Base-by-base conservation (phyloP, 2,113 vertebrate species). In the Sorex araneus region DNA sequence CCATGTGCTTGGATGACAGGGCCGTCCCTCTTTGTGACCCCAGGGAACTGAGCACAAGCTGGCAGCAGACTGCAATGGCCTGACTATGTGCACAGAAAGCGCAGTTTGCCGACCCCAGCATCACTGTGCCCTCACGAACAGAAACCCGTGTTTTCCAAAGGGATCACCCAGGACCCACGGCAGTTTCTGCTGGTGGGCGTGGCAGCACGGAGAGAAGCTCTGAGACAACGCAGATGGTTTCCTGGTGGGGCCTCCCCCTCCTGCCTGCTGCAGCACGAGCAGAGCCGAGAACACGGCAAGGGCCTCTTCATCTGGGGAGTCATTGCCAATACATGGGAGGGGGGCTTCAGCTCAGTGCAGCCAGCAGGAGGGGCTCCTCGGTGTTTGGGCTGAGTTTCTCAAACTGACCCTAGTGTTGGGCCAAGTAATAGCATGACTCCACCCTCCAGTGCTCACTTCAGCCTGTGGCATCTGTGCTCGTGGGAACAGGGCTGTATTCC, bases 271-370 rank as follows among this genome's bases (percentile, higher is more conserved):
- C 47, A 47, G 45, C 47, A 50, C 60, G 9, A 63, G n/a, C n/a
- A n/a, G n/a, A 15, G 60, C 60, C 10, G 25, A 23, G 60, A 25
- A 8, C 18, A 19, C 60, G 10, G 47, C 47, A 13, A 50, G 47
- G 47, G 47, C 47, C 47, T 50, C 47, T 40, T 40, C 40, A n/a
- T 47, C 45, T 40, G 32, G 47, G 50, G 8, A 27, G n/a, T 54
- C 3, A 2, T 74, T 50, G 28, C 25, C 50, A 13, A 9, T 50
- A 6, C 21, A 1, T 2, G 0, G 0, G 10, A 8, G n/a, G 45
- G 15, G 57, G 74, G 4, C 81, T 6, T 2, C 8, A 45, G 16
- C 25, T 60, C 54, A 16, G 30, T 43, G 23, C 23, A 28, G 84
- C 40, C 40, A 19, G 36, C 25, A 13, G 1, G 8, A 74, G 34